These are phyloP conservation scores for Distichodus sexfasciatus DNA, from an alignment of 2,797 vertebrate genomes.

Conservation along the genomic window DNA sequence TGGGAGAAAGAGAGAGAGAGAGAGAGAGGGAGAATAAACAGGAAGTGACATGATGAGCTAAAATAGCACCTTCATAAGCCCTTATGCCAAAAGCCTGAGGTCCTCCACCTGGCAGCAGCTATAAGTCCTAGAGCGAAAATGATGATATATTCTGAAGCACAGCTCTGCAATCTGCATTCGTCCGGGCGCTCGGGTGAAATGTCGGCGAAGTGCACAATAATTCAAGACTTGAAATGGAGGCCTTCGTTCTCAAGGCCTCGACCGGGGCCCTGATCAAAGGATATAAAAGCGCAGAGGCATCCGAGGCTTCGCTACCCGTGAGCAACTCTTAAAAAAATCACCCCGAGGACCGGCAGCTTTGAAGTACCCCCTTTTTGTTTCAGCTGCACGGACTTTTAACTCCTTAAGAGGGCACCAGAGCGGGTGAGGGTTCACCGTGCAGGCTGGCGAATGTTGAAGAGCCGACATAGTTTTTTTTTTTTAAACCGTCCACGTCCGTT, in stretches of 20 bases:
- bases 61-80: slow-evolving; percentile 45
- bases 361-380: slow-evolving; percentile 17
- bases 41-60: slow-evolving; percentile 42
- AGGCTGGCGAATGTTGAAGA: no score
- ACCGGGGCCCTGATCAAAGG: slow-evolving; percentile 10
- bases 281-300: background rate
- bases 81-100: slow-evolving; percentile 9
- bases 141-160: slow-evolving; percentile 17
- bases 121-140: slow-evolving; percentile 30
- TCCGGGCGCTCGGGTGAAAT: slow-evolving; percentile 11
- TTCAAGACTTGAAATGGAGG: slow-evolving; percentile 7
- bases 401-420: background rate
- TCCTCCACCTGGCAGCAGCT: slow-evolving; percentile 32
- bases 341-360: background rate
- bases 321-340: background rate
- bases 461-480: background rate
- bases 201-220: slow-evolving; percentile 31
- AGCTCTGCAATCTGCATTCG: background rate
- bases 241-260: slow-evolving; percentile 2
- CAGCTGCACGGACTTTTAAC: background rate
- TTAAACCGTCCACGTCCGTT: no score
- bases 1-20: background rate
- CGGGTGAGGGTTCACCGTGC: no score
- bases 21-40: slow-evolving; percentile 35
- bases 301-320: slow-evolving; percentile 13